phyloP scores from a whole-genome alignment of 2,797 vertebrate species.

The Leptatherina wallacei region DNA sequence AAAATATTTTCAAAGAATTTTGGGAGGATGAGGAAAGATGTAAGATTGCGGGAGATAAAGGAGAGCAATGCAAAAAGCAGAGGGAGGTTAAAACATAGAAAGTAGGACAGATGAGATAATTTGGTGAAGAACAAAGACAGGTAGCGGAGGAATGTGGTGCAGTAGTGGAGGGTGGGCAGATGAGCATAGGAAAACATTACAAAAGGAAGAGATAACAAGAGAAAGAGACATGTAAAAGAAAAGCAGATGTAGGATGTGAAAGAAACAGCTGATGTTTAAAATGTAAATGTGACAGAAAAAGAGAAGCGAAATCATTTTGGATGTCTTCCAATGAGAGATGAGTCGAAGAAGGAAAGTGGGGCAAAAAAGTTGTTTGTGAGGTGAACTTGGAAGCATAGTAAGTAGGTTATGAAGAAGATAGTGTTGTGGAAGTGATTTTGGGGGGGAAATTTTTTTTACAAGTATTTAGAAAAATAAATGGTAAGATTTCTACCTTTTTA shows the following conservation, averaged over 20 bases:
- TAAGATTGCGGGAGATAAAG: slow-evolving; percentile 34
- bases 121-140: slow-evolving; percentile 36
- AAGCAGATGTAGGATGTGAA: slow-evolving; percentile 21
- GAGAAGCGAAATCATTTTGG: slow-evolving; percentile 1
- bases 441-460: neutral
- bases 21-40: neutral
- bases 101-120: slow-evolving; percentile 64
- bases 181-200: slow-evolving; percentile 21
- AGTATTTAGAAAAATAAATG: neutral
- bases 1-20: slow-evolving; percentile 35
- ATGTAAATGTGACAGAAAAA: slow-evolving; percentile 15
- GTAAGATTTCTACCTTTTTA: neutral
- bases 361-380: neutral
- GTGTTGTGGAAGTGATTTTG: neutral
- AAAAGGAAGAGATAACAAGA: slow-evolving; percentile 14
- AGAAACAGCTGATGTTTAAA: neutral
- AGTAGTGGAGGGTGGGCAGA: slow-evolving; percentile 8
- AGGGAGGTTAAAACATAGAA: slow-evolving; percentile 18
- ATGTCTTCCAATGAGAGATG: neutral
- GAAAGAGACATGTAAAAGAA: neutral
- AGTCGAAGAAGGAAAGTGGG: slow-evolving; percentile 16
- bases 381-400: slow-evolving; percentile 24
- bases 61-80: slow-evolving; percentile 37
- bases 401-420: neutral
- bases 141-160: slow-evolving; percentile 39